Conservation (phyloP, 2,888 invertebrate genomes). For the Metalampra italica region DNA sequence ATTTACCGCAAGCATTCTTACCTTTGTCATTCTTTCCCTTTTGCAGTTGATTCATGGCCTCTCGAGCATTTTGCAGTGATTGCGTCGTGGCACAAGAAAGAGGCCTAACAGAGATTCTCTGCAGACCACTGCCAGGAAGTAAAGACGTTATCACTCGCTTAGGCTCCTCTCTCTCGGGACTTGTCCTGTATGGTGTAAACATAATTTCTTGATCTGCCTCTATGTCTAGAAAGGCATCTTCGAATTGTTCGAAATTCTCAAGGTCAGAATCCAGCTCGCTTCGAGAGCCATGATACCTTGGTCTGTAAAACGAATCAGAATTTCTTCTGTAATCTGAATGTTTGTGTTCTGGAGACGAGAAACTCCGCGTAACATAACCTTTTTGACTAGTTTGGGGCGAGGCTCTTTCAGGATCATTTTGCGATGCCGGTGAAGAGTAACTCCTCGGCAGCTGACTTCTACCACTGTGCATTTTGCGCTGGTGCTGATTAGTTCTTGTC, state of each 20-base stretch:
- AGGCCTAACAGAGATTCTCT: slow-evolving; percentile 57
- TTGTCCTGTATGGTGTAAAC: slow-evolving; percentile 40
- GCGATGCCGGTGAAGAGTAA: slow-evolving; percentile 59
- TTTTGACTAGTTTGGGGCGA: slow-evolving; percentile 29
- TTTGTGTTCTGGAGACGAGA: slow-evolving; percentile 63
- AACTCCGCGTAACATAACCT: slow-evolving; percentile 58
- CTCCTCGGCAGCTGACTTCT: slow-evolving; percentile 61
- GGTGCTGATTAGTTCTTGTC: slow-evolving; percentile 55
- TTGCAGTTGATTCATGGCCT: slow-evolving; percentile 46
- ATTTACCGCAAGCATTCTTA: slow-evolving; percentile 17
- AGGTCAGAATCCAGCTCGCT: slow-evolving; percentile 64
- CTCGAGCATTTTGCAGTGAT: slow-evolving; percentile 41
- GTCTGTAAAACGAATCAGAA: slow-evolving; percentile 56
- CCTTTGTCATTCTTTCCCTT: slow-evolving; percentile 53
- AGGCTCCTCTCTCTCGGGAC: slow-evolving; percentile 56
- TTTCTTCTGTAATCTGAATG: slow-evolving; percentile 48
- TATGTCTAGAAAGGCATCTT: slow-evolving; percentile 65
- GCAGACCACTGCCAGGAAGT: slow-evolving; percentile 66
- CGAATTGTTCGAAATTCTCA: slow-evolving; percentile 65
- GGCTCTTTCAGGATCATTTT: slow-evolving; percentile 39
- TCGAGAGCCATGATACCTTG: slow-evolving; percentile 55
- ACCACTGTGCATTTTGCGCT: slow-evolving; percentile 45
- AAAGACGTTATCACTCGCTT: slow-evolving; percentile 58
- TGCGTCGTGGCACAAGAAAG: slow-evolving; percentile 44
- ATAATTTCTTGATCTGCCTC: slow-evolving; percentile 61